Conservation (phyloP, 2,888 invertebrate genomes). For the Melieria omissa region DNA sequence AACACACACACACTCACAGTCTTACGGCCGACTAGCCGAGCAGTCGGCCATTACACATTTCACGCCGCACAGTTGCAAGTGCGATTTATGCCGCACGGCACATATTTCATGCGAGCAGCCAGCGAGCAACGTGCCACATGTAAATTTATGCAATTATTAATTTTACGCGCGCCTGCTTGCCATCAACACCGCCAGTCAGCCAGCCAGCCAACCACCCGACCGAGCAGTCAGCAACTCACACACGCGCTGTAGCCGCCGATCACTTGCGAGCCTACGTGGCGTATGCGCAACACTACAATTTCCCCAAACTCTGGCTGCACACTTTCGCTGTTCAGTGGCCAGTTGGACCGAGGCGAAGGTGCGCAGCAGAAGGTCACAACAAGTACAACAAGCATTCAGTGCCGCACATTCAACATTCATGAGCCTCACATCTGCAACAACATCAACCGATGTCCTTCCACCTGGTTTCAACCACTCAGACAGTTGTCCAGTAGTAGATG, state of each 20-base stretch:
- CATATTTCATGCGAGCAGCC: constrained; percentile 48
- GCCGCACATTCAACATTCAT: too few species aligned
- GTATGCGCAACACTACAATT: constrained; percentile 12
- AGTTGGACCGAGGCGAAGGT: too few species aligned
- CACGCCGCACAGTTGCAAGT: constrained; percentile 42
- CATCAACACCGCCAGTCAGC: neutral
- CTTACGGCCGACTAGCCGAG: neutral
- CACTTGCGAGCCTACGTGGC: constrained; percentile 19
- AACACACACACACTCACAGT: neutral
- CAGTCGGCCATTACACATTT: neutral
- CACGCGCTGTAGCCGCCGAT: constrained; percentile 13
- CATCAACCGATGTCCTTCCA: too few species aligned
- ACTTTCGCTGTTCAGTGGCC: too few species aligned
- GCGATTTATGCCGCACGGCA: constrained; percentile 62
- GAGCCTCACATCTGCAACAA: too few species aligned
- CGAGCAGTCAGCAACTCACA: neutral
- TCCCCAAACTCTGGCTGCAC: too few species aligned
- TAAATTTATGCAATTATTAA: constrained; percentile 67
- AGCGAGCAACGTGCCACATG: constrained; percentile 52
- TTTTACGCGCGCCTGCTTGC: constrained; percentile 60
- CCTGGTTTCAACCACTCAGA: too few species aligned
- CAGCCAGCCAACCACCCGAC: too few species aligned
- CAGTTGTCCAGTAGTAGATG: too few species aligned
- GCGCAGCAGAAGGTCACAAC: too few species aligned
- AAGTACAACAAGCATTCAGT: too few species aligned